These are phyloP conservation scores for Priocnemis perturbator DNA, from an alignment of 2,888 invertebrate species.

Conservation along the genomic window DNA sequence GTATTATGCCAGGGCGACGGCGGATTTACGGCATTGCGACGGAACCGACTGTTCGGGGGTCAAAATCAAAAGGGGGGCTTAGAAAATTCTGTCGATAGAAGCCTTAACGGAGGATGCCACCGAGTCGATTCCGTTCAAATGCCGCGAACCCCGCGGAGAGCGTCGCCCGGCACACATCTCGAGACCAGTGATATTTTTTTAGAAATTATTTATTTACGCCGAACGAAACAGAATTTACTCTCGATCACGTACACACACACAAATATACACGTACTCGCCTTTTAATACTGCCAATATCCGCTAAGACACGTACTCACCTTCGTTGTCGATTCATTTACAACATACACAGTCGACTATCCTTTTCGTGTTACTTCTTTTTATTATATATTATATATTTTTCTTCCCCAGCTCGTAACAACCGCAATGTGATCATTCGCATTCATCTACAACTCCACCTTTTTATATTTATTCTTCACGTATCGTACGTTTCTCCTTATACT, in stretches of 20 bases:
- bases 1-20: slow-evolving; percentile 64
- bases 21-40: slow-evolving; percentile 17
- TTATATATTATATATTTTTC: slow-evolving; percentile 42
- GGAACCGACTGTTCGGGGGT: not conserved
- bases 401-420: slow-evolving; percentile 4
- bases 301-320: slow-evolving; percentile 57
- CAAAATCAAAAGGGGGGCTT: no score
- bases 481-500: slow-evolving; percentile 39
- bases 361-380: slow-evolving; percentile 22
- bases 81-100: no score
- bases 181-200: slow-evolving; percentile 74
- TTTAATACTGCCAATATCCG: slow-evolving; percentile 68
- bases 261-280: slow-evolving; percentile 41
- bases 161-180: slow-evolving; percentile 58
- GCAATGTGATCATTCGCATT: slow-evolving; percentile 13
- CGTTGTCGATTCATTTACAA: slow-evolving; percentile 41
- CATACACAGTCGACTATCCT: slow-evolving; percentile 33
- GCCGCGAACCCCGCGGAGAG: no score
- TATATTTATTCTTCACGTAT: slow-evolving; percentile 30
- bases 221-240: slow-evolving; percentile 66
- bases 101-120: no score
- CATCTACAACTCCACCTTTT: slow-evolving; percentile 19
- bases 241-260: slow-evolving; percentile 44
- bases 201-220: slow-evolving; percentile 72
- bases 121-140: no score